Base-by-base conservation (phyloP, 2,888 invertebrate species). In the Flexamia atlantica region DNA sequence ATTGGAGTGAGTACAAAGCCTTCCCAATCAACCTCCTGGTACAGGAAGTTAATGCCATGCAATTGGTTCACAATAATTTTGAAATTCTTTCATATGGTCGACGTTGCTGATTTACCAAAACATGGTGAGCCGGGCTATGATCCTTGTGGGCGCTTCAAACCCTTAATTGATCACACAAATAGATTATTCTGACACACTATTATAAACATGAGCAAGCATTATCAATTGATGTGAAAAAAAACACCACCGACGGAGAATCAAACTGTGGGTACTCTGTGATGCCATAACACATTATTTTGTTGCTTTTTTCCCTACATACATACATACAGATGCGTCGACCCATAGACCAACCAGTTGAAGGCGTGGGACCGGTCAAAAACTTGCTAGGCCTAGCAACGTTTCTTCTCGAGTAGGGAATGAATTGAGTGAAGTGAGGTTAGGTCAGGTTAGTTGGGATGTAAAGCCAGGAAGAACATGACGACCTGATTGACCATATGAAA, bases 111-210 rank as follows among this genome's bases (percentile, higher is more conserved):
- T 70, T 70, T 70, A 30, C 28, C 70, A 32, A 70, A 70, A 70
- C 70, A 70, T 70, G 70, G 70, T n/a, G 32, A 70, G 70, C 70
- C 70, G 20, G 70, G 70, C 70, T 70, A 70, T 70, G 70, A 70
- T 70, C 70, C 36, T n/a, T 30, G 30, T 70, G 70, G 4, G 32
- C 36, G 32, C 70, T 28, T 70, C 32, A 30, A 70, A 70, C 32
- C 70, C 32, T 70, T 70, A 32, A 32, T 70, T 70, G 70, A 5
- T 30, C 70, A 70, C n/a, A 32, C 12, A 28, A 70, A 70, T n/a
- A 3, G 36, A 32, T 14, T 70, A 70, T 30, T 70, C 25, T 9
- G 32, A 70, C n/a, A 70, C n/a, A 70, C 9, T 32, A 70, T 70
- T 32, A 28, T n/a, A 70, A 10, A 9, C 30, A 30, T 70, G 32